These are phyloP conservation scores for Sarcophaga subvicina DNA, from an alignment of 2,888 invertebrate genomes.

Conservation along the genomic window DNA sequence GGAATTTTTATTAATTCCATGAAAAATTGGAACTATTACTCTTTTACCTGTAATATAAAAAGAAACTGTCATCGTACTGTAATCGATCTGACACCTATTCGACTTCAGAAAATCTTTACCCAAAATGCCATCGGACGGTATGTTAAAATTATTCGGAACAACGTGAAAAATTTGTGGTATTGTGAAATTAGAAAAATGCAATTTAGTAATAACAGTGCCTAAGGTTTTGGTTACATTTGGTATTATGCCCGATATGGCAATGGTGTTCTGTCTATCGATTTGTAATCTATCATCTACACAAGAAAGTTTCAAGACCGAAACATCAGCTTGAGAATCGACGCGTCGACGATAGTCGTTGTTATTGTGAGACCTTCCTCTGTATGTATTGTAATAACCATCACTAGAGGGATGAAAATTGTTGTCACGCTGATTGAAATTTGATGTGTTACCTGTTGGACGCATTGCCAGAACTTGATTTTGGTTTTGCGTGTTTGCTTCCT, in stretches of 20 bases:
- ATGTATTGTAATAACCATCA: background rate
- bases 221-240: background rate
- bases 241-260: slow-evolving; percentile 36
- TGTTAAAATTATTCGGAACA: slow-evolving; percentile 21
- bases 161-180: slow-evolving; percentile 23
- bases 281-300: slow-evolving; percentile 7
- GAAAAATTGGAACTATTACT: slow-evolving; percentile 37
- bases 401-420: background rate
- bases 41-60: background rate
- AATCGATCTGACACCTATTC: slow-evolving; percentile 22
- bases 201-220: background rate
- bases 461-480: slow-evolving; percentile 1
- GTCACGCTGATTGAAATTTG: background rate
- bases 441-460: background rate
- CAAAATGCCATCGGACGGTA: background rate
- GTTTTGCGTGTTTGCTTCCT: background rate
- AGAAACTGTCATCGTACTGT: slow-evolving; percentile 23
- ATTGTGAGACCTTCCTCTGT: background rate
- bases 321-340: slow-evolving; percentile 32
- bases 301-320: slow-evolving; percentile 36
- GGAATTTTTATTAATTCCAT: slow-evolving; percentile 12
- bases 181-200: slow-evolving; percentile 3
- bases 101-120: slow-evolving; percentile 33
- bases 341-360: background rate
- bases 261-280: slow-evolving; percentile 13